Conservation (phyloP, 2,797 vertebrate genomes). For the Eulemur rubriventer region DNA sequence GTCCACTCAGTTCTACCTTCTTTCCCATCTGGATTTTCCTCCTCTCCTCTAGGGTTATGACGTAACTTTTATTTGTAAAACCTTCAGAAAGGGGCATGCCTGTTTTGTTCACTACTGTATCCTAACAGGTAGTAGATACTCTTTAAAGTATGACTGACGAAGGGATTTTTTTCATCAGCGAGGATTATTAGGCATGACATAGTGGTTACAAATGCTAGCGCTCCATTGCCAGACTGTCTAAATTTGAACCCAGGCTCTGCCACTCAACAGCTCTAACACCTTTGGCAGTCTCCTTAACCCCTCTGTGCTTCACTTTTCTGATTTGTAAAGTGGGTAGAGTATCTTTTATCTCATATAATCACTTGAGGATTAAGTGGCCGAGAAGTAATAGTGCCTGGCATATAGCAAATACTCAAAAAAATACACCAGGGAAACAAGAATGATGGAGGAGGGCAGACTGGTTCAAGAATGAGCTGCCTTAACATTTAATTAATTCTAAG, state of each 20-base stretch:
- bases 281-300: not conserved
- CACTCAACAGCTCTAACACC: not conserved
- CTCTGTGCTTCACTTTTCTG: not conserved
- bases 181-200: not conserved
- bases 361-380: not conserved
- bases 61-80: not conserved
- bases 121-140: too few relatives aligned
- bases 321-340: not conserved
- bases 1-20: not conserved
- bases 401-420: not conserved
- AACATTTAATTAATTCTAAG: not conserved
- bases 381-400: not conserved
- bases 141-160: not conserved
- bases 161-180: too few relatives aligned
- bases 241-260: not conserved
- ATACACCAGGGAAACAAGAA: too few relatives aligned
- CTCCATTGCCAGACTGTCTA: not conserved
- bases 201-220: not conserved
- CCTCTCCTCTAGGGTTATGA: not conserved
- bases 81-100: not conserved
- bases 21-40: not conserved
- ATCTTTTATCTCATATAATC: not conserved
- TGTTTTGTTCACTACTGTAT: not conserved
- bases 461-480: not conserved
- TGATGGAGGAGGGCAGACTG: not conserved